A percentile compares a stretch with the other conserved stretches of the same genome.
phyloP scores from a whole-genome alignment of 2,888 invertebrate species.

The Cephonodes hylas region DNA sequence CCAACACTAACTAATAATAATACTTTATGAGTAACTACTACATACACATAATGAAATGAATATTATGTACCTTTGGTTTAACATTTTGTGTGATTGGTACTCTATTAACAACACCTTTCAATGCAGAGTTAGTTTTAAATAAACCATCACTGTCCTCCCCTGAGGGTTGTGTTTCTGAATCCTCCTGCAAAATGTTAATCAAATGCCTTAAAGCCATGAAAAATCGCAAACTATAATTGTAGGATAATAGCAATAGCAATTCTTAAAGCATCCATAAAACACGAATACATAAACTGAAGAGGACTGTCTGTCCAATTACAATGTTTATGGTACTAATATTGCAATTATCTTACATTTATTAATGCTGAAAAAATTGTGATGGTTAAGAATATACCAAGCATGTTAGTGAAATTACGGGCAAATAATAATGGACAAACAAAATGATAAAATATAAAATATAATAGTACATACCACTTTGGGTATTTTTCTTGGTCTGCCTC shows the following conservation, averaged over 20 bases:
- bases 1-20: background rate
- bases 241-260: background rate
- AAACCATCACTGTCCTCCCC: constrained; percentile 71
- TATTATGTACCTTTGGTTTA: constrained; percentile 43
- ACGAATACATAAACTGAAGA: background rate
- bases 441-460: background rate
- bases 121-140: constrained; percentile 45
- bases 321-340: too few species aligned
- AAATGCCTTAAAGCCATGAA: constrained; percentile 1
- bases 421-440: too few species aligned
- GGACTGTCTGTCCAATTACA: too few species aligned
- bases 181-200: constrained; percentile 53
- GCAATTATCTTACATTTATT: background rate
- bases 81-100: constrained; percentile 36
- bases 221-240: background rate
- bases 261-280: background rate
- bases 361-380: background rate
- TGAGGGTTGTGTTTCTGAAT: constrained; percentile 64
- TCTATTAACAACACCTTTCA: constrained; percentile 44
- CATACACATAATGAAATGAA: background rate
- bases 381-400: background rate
- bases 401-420: background rate
- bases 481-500: constrained; percentile 64
- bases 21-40: background rate
- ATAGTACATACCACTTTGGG: constrained; percentile 44